Evolutionary conservation across 37 sponge, comb jelly and placozoan genomes (phyloP), one percentile per base, ranked within the genome.

Genomic region (Ianthella basta): DNA sequence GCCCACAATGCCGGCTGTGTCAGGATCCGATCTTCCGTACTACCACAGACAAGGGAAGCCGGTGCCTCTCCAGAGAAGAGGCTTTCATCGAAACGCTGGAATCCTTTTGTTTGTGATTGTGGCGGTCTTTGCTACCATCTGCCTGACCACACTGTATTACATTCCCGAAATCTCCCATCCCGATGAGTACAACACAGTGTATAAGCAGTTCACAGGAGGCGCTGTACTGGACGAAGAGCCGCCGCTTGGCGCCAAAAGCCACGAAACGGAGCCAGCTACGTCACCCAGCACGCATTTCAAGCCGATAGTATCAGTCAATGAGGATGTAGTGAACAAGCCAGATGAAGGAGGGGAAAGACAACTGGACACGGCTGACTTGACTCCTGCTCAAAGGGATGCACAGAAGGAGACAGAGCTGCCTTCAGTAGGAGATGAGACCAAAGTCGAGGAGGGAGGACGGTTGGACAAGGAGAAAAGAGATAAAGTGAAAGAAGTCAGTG

Each of bases 101-200:
- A 75, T 24, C n/a, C 53, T 75, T 18, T 75, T 75, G 78, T 40
- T 75, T 12, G 23, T 75, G 10, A 75, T 75, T 16, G 16, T 75
- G 53, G 54, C 54, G 8, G 78, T 75, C 0, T 75, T 75, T 44
- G 78, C 78, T 25, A 75, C 78, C 16, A 75, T 75, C 53, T 75
- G 78, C 25, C 78, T 75, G 53, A 41, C 78, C 0, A 75, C 78
- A 0, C 78, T 75, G 10, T 75, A 75, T 24, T 75, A 75, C 54
- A 75, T 75, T 50, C 78, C 78, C 13, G 78, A 75, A 53, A 75
- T 75, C 0, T 75, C 78, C 25, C 78, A 75, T 23, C 78, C 78
- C 4, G 78, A 75, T 12, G 78, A 75, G 38, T 75, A 75, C 40
- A 24, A 53, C 50, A 41, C 37, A 2, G 78, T 41, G 3, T 75